Conservation (phyloP, 1,140 invertebrate genomes). For the Panonychus citri region DNA sequence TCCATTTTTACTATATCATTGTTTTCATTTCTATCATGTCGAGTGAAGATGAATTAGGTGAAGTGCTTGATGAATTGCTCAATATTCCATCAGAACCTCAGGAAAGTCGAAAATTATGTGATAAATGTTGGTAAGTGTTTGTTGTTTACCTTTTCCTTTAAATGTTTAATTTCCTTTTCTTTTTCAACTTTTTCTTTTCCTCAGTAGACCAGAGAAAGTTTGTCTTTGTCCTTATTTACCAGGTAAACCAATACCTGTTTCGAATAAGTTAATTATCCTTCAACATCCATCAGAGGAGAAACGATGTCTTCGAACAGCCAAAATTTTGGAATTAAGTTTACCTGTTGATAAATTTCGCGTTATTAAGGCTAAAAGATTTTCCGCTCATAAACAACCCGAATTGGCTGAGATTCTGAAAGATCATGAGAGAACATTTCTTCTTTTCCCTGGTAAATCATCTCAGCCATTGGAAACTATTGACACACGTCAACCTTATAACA, state of each 20-base stretch:
- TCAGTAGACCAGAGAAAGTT: constrained; percentile 40
- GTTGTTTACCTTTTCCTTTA: too few species aligned
- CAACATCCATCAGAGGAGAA: constrained; percentile 84
- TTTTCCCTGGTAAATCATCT: constrained; percentile 56
- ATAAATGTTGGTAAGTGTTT: too few species aligned
- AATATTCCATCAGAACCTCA: too few species aligned
- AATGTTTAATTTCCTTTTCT: too few species aligned
- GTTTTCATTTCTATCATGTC: too few species aligned
- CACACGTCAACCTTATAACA: constrained; percentile 35
- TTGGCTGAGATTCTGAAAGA: not conserved
- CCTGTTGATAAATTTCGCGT: constrained; percentile 43
- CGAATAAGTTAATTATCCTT: constrained; percentile 48
- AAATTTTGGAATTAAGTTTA: constrained; percentile 55
- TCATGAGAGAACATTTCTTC: constrained; percentile 39
- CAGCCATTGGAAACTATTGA: constrained; percentile 20
- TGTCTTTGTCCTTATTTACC: constrained; percentile 64
- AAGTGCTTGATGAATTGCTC: too few species aligned
- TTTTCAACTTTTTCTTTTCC: too few species aligned
- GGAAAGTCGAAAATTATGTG: too few species aligned
- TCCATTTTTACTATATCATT: too few species aligned
- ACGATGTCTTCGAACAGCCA: constrained; percentile 58
- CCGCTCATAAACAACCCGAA: constrained; percentile 19
- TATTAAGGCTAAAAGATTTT: constrained; percentile 64
- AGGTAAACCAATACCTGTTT: constrained; percentile 32
- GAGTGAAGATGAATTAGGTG: too few species aligned